Evolutionary conservation across 1,140 invertebrate species (phyloP), one percentile per base, ranked within the genome.

Genomic region (Drosophila grimshawi): DNA sequence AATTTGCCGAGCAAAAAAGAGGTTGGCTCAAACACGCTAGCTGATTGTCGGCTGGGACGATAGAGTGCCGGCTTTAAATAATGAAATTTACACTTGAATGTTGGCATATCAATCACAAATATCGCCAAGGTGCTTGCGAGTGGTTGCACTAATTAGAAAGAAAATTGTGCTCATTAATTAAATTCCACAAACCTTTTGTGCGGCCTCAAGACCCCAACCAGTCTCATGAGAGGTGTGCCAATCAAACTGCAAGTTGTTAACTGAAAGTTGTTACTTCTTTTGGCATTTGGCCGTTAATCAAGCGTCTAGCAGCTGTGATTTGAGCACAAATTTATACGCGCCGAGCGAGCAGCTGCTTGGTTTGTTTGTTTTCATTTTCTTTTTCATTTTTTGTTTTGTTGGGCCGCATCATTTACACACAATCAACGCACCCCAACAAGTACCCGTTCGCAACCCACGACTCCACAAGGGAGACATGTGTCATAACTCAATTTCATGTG

Each of bases 401-500:
- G 41, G 6, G 5, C 32, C 62, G 64, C 39, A 88, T 76, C 61
- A 88, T 82, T 86, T 82, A 55, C 70, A 78, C 69, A 53, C 74
- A 73, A 88, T 83, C 64, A 73, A 69, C 62, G 65, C 73, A 52
- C 45, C 59, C 48, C 52, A 56, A 69, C 71, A 68, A 71, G 76
- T 56, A 52, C 61, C n/a, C 48, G 76, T 56, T 48, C 61, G 10
- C 48, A 43, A n/a, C 39, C 10, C 3, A 5, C 11, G 35, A 53
- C n/a, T 11, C 30, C 11, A 51, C 63, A 67, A 78, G 39, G 53
- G 63, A 75, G 53, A 75, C 67, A 57, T 76, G 48, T 71, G 63
- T 85, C 80, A 88, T 88, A 88, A 88, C 85, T 88, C 85, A 89
- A 89, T 78, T 89, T 80, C 60, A 68, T 70, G 80, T 89, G 80